These are phyloP conservation scores for Dipodomys merriami DNA, from an alignment of 2,113 vertebrate species.

Conservation along the genomic window DNA sequence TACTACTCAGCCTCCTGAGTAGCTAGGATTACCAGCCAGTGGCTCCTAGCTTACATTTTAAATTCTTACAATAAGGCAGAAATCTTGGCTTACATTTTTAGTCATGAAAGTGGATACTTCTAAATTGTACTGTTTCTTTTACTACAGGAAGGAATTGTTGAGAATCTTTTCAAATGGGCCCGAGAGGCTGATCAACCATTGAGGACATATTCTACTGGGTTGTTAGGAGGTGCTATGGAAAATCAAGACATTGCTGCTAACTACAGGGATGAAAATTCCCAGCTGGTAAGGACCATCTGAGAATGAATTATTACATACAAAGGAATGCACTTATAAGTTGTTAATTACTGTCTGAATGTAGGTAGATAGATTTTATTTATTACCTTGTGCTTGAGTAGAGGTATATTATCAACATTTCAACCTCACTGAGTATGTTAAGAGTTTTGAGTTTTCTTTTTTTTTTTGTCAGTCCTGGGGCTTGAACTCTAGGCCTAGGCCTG, in stretches of 20 bases:
- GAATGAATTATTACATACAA: neutral
- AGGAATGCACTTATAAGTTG: neutral
- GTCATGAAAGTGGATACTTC: slow-evolving; percentile 22
- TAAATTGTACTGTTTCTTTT: slow-evolving; percentile 55
- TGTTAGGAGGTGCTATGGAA: slow-evolving; percentile 99
- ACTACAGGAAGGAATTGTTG: slow-evolving; percentile 97
- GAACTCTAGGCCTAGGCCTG: too few relatives aligned
- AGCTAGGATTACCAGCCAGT: too few relatives aligned
- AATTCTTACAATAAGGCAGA: neutral
- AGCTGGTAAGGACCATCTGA: slow-evolving; percentile 88
- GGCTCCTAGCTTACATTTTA: neutral
- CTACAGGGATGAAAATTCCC: slow-evolving; percentile 98
- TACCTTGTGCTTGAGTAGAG: neutral
- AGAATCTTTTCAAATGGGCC: slow-evolving; percentile 98
- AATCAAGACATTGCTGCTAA: slow-evolving; percentile 99
- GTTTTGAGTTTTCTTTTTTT: slow-evolving; percentile 23
- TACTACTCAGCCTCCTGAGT: too few relatives aligned
- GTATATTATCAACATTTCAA: neutral
- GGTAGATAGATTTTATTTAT: slow-evolving; percentile 18
- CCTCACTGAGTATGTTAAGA: slow-evolving; percentile 6
- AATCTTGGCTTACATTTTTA: slow-evolving; percentile 54
- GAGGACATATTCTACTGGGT: slow-evolving; percentile 95
- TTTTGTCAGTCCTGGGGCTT: neutral
- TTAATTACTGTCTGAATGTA: slow-evolving; percentile 3
- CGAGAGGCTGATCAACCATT: slow-evolving; percentile 96